Evolutionary conservation across 2,888 invertebrate genomes (phyloP).

Genomic region (Ochropacha duplaris): DNA sequence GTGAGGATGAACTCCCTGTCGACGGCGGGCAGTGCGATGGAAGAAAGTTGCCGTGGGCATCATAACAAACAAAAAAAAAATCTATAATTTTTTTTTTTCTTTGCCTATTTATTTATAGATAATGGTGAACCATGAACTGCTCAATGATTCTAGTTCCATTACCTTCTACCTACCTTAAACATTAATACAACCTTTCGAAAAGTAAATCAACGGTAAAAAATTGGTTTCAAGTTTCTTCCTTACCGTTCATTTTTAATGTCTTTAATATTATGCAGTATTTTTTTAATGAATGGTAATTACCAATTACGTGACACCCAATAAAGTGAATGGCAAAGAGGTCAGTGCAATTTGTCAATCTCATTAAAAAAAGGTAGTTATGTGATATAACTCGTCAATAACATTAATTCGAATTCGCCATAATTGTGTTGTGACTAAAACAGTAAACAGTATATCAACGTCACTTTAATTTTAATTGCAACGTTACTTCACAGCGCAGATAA

Average conservation of each 20-base stretch:
- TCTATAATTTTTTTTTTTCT: too few relatives aligned
- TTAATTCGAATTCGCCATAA: background rate
- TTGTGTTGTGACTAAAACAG: background rate
- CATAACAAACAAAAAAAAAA: too few relatives aligned
- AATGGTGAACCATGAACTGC: too few relatives aligned
- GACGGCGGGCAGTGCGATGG: too few relatives aligned
- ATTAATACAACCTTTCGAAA: too few relatives aligned
- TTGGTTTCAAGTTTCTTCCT: background rate
- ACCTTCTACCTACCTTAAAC: too few relatives aligned
- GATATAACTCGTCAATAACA: background rate
- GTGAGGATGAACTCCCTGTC: too few relatives aligned
- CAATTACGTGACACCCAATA: slow-evolving; percentile 1
- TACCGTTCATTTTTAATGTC: background rate
- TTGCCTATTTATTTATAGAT: too few relatives aligned
- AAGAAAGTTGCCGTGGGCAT: too few relatives aligned
- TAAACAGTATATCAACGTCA: slow-evolving; percentile 3
- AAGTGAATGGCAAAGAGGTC: background rate
- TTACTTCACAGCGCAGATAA: background rate
- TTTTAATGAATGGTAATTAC: background rate
- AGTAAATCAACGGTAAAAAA: background rate
- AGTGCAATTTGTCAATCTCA: background rate
- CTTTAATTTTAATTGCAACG: background rate
- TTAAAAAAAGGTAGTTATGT: background rate
- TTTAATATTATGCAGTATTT: background rate
- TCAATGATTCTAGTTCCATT: too few relatives aligned